These are phyloP conservation scores for Copidosoma floridanum DNA, from an alignment of 1,140 invertebrate genomes.

Conservation along the genomic window DNA sequence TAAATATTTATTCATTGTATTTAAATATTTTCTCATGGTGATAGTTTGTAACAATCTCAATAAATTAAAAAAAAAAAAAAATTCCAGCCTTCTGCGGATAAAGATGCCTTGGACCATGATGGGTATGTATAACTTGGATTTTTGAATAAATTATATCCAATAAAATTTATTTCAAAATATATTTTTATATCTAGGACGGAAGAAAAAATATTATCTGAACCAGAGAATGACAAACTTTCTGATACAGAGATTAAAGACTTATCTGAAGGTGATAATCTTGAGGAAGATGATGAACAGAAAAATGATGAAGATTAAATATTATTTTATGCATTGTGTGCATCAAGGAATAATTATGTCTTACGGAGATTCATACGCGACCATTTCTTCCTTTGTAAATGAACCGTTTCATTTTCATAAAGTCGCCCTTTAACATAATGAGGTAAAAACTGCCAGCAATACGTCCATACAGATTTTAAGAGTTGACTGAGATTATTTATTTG, in stretches of 20 bases:
- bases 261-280: constrained; percentile 40
- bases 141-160: background rate
- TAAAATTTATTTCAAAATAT: constrained; percentile 4
- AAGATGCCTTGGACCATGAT: constrained; percentile 42
- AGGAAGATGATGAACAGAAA: constrained; percentile 44
- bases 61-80: too few species aligned
- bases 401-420: constrained; percentile 21
- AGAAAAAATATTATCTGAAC: constrained; percentile 36
- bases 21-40: too few species aligned
- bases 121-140: constrained; percentile 46
- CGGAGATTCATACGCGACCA: constrained; percentile 15
- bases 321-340: background rate
- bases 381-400: constrained; percentile 15
- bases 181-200: constrained; percentile 30
- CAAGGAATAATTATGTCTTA: constrained; percentile 10
- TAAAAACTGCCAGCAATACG: constrained; percentile 20
- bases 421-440: constrained; percentile 3
- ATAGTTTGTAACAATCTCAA: too few species aligned
- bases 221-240: constrained; percentile 31
- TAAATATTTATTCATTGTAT: constrained; percentile 29
- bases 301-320: constrained; percentile 44
- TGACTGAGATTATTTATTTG: background rate
- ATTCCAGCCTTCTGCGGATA: constrained; percentile 54
- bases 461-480: constrained; percentile 11
- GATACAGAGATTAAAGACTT: constrained; percentile 46